Evolutionary conservation across 2,888 invertebrate genomes (phyloP).

Genomic region (Portevinia maculata): DNA sequence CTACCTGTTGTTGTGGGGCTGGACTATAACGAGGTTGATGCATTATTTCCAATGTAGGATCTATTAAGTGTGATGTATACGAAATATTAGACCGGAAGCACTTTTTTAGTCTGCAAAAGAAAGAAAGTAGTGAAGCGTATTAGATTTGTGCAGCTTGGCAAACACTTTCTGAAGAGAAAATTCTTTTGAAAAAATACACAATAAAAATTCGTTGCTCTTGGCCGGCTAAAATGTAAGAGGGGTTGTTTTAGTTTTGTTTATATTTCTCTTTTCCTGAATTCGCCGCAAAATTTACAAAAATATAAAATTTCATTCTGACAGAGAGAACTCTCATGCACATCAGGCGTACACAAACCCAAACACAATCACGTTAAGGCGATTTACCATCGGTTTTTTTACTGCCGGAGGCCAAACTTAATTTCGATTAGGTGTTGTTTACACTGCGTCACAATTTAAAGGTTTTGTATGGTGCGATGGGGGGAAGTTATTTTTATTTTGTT

Average conservation of each 20-base stretch:
- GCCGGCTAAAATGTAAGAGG: neutral
- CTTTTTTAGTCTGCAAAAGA: constrained; percentile 57
- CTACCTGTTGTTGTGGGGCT: constrained; percentile 77
- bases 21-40: constrained; percentile 81
- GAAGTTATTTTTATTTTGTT: constrained; percentile 1
- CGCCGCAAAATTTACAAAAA: constrained; percentile 30
- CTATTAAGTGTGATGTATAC: too few relatives aligned
- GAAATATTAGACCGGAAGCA: too few relatives aligned
- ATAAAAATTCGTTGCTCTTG: too few relatives aligned
- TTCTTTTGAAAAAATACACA: neutral
- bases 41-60: constrained; percentile 75
- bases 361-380: neutral
- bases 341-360: constrained; percentile 36
- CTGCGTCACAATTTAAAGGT: constrained; percentile 39
- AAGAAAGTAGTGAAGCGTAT: constrained; percentile 28
- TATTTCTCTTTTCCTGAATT: constrained; percentile 13
- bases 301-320: neutral
- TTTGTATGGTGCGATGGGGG: constrained; percentile 33
- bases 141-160: neutral
- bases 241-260: neutral
- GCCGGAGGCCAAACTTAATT: constrained; percentile 14
- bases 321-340: neutral
- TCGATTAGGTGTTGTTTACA: constrained; percentile 65
- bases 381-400: constrained; percentile 1
- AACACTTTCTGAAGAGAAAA: constrained; percentile 37